phyloP scores from a whole-genome alignment of 2,888 invertebrate genomes.

The Cerastis leucographa region DNA sequence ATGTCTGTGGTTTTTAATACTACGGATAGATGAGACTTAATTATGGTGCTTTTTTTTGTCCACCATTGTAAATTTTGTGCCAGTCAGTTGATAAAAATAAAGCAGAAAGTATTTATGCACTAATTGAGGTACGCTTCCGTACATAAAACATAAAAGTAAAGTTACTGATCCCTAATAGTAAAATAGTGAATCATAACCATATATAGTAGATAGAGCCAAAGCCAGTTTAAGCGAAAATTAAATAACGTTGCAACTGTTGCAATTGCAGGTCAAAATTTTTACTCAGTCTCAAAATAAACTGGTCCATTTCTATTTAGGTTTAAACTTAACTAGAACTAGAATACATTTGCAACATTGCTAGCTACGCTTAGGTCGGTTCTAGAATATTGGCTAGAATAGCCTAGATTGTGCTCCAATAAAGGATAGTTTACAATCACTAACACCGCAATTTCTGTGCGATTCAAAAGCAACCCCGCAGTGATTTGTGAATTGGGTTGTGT shows the following conservation, averaged over 20 bases:
- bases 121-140: background rate
- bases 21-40: background rate
- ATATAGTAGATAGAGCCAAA: background rate
- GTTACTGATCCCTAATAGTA: background rate
- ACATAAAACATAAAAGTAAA: background rate
- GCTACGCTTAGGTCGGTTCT: background rate
- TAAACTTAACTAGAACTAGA: background rate
- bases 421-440: slow-evolving; percentile 46
- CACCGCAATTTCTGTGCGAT: slow-evolving; percentile 13
- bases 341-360: background rate
- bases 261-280: slow-evolving; percentile 5
- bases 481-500: slow-evolving; percentile 55
- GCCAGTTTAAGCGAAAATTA: background rate
- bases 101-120: background rate
- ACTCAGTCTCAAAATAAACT: slow-evolving; percentile 6
- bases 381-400: slow-evolving; percentile 8
- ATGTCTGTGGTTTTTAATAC: background rate
- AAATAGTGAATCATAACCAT: background rate
- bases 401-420: slow-evolving; percentile 24
- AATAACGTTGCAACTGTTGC: background rate
- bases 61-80: background rate
- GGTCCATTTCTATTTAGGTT: background rate
- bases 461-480: slow-evolving; percentile 41
- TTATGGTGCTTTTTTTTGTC: background rate
- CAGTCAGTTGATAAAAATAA: background rate